Base-by-base conservation (phyloP, 2,888 invertebrate species). In the Drosophila robusta region DNA sequence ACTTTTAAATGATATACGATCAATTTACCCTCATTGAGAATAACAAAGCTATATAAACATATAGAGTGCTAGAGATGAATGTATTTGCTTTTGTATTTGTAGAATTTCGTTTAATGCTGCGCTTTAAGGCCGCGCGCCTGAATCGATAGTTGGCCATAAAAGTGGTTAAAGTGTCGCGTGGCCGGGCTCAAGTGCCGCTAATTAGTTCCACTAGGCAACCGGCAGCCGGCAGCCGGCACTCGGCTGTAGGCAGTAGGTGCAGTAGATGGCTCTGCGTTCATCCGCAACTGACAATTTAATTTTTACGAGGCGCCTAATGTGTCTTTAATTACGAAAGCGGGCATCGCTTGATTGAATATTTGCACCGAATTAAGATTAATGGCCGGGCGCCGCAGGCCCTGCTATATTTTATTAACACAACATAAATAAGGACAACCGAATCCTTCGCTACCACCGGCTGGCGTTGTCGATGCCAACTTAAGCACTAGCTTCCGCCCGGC, bases 231-330 rank as follows among this genome's bases (percentile, higher is more conserved):
- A 18, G 18, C 18, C 1, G 18, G 18, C 7, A 26, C 9, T n/a
- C 5, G 24, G 9, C 34, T 38, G 6, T 12, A 18, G 18, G 18
- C 18, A 18, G 44, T 44, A 34, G 41, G 42, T 50, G 44, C 26
- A 61, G 39, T 52, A 63, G 44, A 36, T 65, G 55, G 41, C 52
- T 24, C 24, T 14, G 45, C 16, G 24, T 24, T 14, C 45, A 47
- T 22, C 41, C 58, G 22, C 56, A 67, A 57, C 58, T 66, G 85
- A 47, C 82, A 87, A 76, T 88, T 88, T 79, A 76, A 87, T 79
- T 87, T 87, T 85, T 76, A 83, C 83, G 88, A 85, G 65, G 69
- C 74, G 36, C 71, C 74, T 85, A 83, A 87, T 83, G 87, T 68
- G 67, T 34, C 70, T 78, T 83, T 83, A 87, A 83, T 83, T 83